Evolutionary conservation across 2,113 vertebrate species (phyloP).

Genomic region (Pteropus alecto): DNA sequence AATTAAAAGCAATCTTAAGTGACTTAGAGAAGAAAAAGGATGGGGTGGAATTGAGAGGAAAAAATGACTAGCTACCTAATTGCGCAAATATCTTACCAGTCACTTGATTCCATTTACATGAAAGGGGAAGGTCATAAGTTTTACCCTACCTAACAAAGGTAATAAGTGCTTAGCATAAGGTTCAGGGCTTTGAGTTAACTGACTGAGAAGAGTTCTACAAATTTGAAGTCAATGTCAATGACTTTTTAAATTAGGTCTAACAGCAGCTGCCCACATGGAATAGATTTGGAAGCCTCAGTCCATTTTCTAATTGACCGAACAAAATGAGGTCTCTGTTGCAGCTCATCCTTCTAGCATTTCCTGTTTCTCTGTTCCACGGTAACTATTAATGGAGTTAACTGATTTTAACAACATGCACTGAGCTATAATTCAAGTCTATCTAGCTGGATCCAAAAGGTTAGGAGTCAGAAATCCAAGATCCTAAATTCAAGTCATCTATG

Average conservation of each 20-base stretch:
- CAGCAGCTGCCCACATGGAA: conserved; percentile 57
- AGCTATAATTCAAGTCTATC: neutral
- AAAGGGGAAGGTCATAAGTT: conserved; percentile 44
- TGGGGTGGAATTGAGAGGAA: neutral
- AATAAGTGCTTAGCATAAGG: conserved; percentile 58
- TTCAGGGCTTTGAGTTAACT: conserved; percentile 61
- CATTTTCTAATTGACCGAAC: conserved; percentile 69
- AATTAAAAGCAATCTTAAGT: neutral
- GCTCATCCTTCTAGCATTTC: conserved; percentile 26
- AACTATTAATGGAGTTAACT: conserved; percentile 23
- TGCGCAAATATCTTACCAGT: neutral
- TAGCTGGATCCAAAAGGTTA: neutral
- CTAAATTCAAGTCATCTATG: neutral
- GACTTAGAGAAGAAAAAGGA: neutral
- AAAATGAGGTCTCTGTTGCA: conserved; percentile 57
- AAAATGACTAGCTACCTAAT: neutral
- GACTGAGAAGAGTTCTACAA: conserved; percentile 52
- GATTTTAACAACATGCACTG: neutral
- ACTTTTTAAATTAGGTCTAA: conserved; percentile 70
- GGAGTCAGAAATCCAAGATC: neutral
- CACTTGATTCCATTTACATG: conserved; percentile 30
- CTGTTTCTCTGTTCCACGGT: conserved; percentile 5
- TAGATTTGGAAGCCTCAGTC: conserved; percentile 60
- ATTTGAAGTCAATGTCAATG: conserved; percentile 69
- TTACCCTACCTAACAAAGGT: conserved; percentile 39